phyloP scores from a whole-genome alignment of 2,888 invertebrate genomes.

The Calameuta pallipes region DNA sequence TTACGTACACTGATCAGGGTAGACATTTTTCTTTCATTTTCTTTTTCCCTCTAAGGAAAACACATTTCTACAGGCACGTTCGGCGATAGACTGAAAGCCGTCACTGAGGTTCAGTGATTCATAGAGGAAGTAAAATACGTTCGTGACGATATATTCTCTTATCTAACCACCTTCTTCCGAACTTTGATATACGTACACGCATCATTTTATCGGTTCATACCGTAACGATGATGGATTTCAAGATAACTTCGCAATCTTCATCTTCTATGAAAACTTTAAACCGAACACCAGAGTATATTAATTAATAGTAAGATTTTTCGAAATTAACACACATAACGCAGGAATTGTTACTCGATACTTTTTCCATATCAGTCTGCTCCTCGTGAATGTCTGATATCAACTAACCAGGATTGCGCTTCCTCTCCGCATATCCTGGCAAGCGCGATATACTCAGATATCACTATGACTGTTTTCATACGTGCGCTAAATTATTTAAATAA shows the following conservation, averaged over 20 bases:
- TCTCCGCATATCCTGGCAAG: constrained; percentile 36
- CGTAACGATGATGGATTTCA: not conserved
- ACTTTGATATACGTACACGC: not conserved
- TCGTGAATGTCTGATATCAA: constrained; percentile 32
- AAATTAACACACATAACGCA: not conserved
- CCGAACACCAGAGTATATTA: not conserved
- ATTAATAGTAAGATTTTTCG: not conserved
- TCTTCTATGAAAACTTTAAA: not conserved
- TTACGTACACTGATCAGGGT: not conserved
- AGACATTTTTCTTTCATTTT: not conserved
- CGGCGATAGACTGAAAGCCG: not conserved
- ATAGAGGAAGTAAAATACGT: not conserved
- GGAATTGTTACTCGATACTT: not conserved
- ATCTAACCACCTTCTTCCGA: not conserved
- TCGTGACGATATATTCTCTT: not conserved
- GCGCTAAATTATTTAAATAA: not conserved
- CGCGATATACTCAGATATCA: not conserved
- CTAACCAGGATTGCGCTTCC: constrained; percentile 40
- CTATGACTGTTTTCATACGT: not conserved
- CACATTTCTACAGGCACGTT: not conserved
- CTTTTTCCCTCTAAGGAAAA: too few species aligned
- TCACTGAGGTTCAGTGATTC: not conserved
- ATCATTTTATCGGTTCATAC: not conserved
- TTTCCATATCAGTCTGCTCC: not conserved
- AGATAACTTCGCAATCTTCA: not conserved